Evolutionary conservation across 2,113 vertebrate species (phyloP), one percentile per base, ranked within the genome.

Genomic region (Lamprotornis superbus): DNA sequence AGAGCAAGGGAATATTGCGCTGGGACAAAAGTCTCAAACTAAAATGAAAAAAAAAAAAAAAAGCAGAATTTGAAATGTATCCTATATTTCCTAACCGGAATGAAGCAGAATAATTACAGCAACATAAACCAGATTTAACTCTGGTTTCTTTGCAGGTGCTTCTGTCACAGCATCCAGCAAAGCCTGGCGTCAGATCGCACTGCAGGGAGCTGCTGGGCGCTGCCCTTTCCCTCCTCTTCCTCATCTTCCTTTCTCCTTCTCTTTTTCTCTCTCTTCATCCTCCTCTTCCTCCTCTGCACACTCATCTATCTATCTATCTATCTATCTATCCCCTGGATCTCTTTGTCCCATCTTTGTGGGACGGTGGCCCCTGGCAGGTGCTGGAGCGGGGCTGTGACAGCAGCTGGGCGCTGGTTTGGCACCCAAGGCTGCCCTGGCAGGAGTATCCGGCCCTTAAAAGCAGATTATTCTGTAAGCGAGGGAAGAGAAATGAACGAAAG

Each of bases 361-460:
- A 2, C 24, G 0, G 1, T 4, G 49, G 42, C 19, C 21, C 17
- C 75, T 9, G 39, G 74, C 44, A 7, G 77, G 19, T 0, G 10
- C 85, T 25, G 83, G 20, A 16, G 77, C 2, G 0, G 76, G 46
- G 6, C 85, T 64, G 59, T 23, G 23, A 1, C 50, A 47, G 59
- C 21, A 1, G 9, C n/a, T 4, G 42, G 83, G 2, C 52, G 0
- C 59, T 14, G 83, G 1, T 21, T 49, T 22, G 8, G 5, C 64
- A 22, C 1, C 61, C 61, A 0, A 9, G 23, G 61, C 56, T 33
- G 75, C 8, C 30, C 60, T 1, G 13, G 21, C 71, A 22, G 31
- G 25, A 20, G 2, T 0, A 1, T 0, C 37, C 11, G 7, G 8
- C 4, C 3, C 0, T 6, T 15, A 12, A 84, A 39, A 28, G 7